Evolutionary conservation across 1,140 invertebrate genomes (phyloP).

Genomic region (Atta colombica): DNA sequence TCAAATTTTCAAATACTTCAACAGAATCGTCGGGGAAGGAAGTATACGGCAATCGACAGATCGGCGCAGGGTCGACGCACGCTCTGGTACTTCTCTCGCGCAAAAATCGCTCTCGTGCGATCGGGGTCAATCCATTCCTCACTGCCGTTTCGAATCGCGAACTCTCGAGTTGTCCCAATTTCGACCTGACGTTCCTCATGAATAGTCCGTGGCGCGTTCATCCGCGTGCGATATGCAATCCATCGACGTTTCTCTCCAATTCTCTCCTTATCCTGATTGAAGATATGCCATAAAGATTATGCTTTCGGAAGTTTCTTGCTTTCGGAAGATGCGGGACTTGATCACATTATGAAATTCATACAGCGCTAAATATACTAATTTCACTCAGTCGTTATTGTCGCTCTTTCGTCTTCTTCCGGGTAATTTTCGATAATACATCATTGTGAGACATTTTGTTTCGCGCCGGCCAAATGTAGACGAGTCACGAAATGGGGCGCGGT

Average conservation of each 20-base stretch:
- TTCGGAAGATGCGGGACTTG: background rate
- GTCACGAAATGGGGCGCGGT: conserved; percentile 47
- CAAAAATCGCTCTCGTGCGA: conserved; percentile 34
- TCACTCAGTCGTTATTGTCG: background rate
- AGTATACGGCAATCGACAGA: background rate
- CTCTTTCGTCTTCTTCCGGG: background rate
- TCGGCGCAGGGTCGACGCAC: conserved; percentile 47
- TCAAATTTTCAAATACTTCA: too few relatives aligned
- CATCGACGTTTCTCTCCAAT: background rate
- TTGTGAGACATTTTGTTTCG: background rate
- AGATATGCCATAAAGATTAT: background rate
- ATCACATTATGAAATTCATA: background rate
- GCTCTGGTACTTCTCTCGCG: conserved; percentile 16
- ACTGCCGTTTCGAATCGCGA: conserved; percentile 22
- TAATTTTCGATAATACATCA: conserved; percentile 1
- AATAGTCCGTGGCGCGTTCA: conserved; percentile 1
- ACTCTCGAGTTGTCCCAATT: conserved; percentile 32
- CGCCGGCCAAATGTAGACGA: conserved; percentile 4
- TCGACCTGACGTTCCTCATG: conserved; percentile 31
- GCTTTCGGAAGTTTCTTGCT: background rate
- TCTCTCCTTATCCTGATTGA: background rate
- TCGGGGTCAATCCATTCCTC: conserved; percentile 52
- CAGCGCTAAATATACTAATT: background rate
- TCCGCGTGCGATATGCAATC: background rate
- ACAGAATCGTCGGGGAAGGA: too few relatives aligned